phyloP scores from a whole-genome alignment of 2,113 vertebrate species.

The Chrysemys picta region DNA sequence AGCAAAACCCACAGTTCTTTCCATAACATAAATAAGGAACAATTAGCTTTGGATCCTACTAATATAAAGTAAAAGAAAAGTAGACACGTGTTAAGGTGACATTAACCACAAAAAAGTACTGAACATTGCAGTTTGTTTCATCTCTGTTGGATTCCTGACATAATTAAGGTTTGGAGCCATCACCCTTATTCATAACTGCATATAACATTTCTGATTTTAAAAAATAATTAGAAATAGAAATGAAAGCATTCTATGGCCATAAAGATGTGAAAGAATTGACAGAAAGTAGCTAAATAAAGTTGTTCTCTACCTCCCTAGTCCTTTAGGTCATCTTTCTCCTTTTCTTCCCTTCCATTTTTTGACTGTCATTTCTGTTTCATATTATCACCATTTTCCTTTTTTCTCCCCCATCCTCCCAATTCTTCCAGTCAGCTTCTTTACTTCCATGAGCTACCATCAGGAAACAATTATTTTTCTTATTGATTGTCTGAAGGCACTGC shows the following conservation, averaged over 20 bases:
- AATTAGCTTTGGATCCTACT: rapidly evolving
- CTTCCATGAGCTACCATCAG: neutral
- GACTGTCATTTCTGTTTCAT: neutral
- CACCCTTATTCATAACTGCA: neutral
- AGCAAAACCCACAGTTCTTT: neutral
- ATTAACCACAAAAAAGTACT: neutral
- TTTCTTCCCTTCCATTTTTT: neutral
- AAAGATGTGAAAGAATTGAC: rapidly evolving
- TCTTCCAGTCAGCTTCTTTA: neutral
- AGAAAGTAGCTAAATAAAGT: neutral
- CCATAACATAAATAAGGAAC: rapidly evolving
- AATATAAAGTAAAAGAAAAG: neutral
- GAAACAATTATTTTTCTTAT: neutral
- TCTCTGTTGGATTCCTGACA: neutral
- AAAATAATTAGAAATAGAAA: neutral
- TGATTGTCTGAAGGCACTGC: neutral
- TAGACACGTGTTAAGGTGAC: neutral
- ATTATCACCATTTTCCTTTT: rapidly evolving
- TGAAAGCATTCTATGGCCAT: neutral
- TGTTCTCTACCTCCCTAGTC: neutral
- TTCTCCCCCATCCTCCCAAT: neutral
- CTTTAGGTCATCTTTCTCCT: neutral
- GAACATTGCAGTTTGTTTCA: neutral
- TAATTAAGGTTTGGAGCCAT: rapidly evolving
- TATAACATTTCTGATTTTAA: neutral